Evolutionary conservation across 1,140 invertebrate species (phyloP).

Genomic region (Neodiprion pinetum): DNA sequence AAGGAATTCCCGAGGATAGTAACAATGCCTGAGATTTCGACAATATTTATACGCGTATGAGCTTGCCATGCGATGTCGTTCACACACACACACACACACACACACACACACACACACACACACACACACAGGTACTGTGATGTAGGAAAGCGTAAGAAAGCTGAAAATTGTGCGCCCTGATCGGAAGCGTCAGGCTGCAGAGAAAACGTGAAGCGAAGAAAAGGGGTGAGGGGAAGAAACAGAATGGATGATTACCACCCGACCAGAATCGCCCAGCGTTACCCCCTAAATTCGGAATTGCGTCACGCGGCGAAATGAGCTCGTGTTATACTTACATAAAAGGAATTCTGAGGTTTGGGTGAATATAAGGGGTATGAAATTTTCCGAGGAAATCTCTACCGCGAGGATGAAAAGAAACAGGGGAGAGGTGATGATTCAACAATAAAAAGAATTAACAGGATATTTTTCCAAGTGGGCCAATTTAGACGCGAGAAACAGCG

Average conservation of each 20-base stretch:
- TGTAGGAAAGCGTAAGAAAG: too few relatives aligned
- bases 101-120: too few relatives aligned
- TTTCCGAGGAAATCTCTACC: not conserved
- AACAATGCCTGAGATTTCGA: slow-evolving; percentile 32
- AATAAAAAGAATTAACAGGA: slow-evolving; percentile 1
- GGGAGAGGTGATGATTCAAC: not conserved
- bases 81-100: too few relatives aligned
- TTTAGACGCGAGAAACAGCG: not conserved
- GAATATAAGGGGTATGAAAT: not conserved
- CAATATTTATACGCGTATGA: slow-evolving; percentile 24
- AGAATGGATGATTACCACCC: not conserved
- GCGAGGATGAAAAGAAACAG: too few relatives aligned
- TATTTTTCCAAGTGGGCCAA: not conserved
- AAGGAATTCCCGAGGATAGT: slow-evolving; percentile 23
- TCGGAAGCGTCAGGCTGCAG: too few relatives aligned
- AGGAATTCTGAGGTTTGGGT: not conserved
- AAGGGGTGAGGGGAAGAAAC: not conserved
- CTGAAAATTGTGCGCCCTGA: too few relatives aligned
- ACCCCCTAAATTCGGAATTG: not conserved
- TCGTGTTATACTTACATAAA: too few relatives aligned
- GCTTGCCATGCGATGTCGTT: slow-evolving; percentile 11
- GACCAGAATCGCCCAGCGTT: not conserved
- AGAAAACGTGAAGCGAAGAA: not conserved
- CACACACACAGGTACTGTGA: too few relatives aligned
- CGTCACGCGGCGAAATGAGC: not conserved